phyloP scores from a whole-genome alignment of 2,888 invertebrate species.

The Leucoptera coffeella region DNA sequence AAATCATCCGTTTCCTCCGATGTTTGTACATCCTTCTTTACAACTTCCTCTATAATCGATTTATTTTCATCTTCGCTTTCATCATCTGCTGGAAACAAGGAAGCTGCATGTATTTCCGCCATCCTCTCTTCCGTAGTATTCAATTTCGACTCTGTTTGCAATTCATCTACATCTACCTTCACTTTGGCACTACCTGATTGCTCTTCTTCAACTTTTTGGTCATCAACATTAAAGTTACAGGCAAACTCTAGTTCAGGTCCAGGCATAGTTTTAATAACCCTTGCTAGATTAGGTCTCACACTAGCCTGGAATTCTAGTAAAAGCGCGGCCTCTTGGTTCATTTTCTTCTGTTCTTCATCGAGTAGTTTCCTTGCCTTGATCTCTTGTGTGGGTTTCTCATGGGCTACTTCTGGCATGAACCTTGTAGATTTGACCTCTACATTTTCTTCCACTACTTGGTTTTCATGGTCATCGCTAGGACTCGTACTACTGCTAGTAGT shows the following conservation, averaged over 20 bases:
- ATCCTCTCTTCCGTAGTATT: too few species aligned
- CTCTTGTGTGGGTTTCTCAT: slow-evolving; percentile 58
- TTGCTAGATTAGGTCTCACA: slow-evolving; percentile 38
- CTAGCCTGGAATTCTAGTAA: slow-evolving; percentile 44
- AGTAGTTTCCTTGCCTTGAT: slow-evolving; percentile 62
- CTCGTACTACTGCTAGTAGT: slow-evolving; percentile 43
- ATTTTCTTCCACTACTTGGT: slow-evolving; percentile 18
- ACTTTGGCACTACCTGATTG: too few species aligned
- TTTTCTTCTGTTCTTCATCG: slow-evolving; percentile 53
- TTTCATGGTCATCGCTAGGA: slow-evolving; percentile 42
- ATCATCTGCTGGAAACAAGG: too few species aligned
- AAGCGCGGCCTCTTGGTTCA: slow-evolving; percentile 43
- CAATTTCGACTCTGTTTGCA: too few species aligned
- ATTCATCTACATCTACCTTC: too few species aligned
- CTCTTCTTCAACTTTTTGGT: slow-evolving; percentile 6
- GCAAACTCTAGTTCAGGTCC: slow-evolving; percentile 46
- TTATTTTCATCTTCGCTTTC: background rate
- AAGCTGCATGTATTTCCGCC: too few species aligned
- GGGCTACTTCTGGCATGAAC: slow-evolving; percentile 38
- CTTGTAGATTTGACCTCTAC: slow-evolving; percentile 20
- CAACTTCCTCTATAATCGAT: slow-evolving; percentile 1
- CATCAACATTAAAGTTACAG: slow-evolving; percentile 17
- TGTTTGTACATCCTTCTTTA: background rate
- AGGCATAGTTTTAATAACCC: slow-evolving; percentile 39
- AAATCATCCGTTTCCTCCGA: background rate